Conservation (phyloP, 1,140 invertebrate genomes). For the Aphaenogaster rudis region DNA sequence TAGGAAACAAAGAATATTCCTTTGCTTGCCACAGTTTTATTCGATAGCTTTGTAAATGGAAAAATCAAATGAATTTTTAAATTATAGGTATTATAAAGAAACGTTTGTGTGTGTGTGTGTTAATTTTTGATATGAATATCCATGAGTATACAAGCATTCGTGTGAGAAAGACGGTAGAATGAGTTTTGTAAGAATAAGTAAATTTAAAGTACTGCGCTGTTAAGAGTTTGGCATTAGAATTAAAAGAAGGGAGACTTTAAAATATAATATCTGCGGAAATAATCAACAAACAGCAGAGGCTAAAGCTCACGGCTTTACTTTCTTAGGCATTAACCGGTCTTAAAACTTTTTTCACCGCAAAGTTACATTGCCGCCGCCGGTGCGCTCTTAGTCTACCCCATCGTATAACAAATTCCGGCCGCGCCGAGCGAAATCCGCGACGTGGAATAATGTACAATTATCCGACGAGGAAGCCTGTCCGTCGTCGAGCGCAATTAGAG, state of each 20-base stretch:
- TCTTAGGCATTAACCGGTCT: slow-evolving; percentile 37
- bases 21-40: slow-evolving; percentile 23
- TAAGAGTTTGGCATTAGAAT: not conserved
- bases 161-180: not conserved
- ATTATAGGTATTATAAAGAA: not conserved
- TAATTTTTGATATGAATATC: slow-evolving; percentile 5
- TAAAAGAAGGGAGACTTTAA: not conserved
- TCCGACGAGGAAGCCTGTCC: slow-evolving; percentile 36
- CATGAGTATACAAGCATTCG: not conserved
- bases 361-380: slow-evolving; percentile 19
- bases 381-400: slow-evolving; percentile 3
- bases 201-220: not conserved
- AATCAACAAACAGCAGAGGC: slow-evolving; percentile 16
- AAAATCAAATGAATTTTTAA: slow-evolving; percentile 51
- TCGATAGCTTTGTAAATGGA: slow-evolving; percentile 27
- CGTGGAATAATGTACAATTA: slow-evolving; percentile 65
- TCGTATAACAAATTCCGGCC: slow-evolving; percentile 49
- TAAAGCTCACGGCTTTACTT: slow-evolving; percentile 2
- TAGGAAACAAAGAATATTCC: slow-evolving; percentile 44
- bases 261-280: slow-evolving; percentile 26
- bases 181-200: slow-evolving; percentile 26
- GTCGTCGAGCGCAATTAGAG: slow-evolving; percentile 65
- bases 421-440: slow-evolving; percentile 39
- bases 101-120: not conserved
- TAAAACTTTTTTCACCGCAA: slow-evolving; percentile 30